Base-by-base conservation (phyloP, 2,113 vertebrate species). In the Sinocyclocheilus maitianheensis region DNA sequence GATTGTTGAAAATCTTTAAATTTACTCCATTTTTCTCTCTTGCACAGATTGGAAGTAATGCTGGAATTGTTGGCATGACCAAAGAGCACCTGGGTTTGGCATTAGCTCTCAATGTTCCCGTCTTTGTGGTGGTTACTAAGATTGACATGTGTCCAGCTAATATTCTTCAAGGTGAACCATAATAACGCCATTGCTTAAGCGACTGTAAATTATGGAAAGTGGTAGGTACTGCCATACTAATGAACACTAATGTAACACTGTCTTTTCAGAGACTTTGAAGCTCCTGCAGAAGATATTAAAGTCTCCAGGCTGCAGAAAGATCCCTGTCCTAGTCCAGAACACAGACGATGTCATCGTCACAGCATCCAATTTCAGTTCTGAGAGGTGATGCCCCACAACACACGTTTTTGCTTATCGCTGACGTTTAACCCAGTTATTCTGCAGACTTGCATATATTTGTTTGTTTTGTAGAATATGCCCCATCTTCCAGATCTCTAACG, bases 91-190 rank as follows among this genome's bases (percentile, higher is more conserved):
- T 99, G 91, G 98, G 98, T 63, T 93, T 99, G 91, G 98, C 98
- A 0, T 91, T 99, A 90, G 98, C 98, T 13, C 97, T 99, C 86
- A 99, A 97, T 0, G 98, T 99, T 76, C 98, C 98, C 0, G 98
- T 99, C 86, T 99, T 99, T 90, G 98, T 99, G 58, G 98, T 99
- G 89, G 98, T 99, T 88, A 99, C 98, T 88, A 99, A 99, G 94
- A 99, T 99, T 24, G 98, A 99, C 92, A 99, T 99, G 98, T 99
- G 98, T 93, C 98, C 98, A 40, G 96, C 98, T 90, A 99, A 99
- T 90, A 99, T 99, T 91, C 93, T 99, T 51, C 98, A 99, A 96
- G 98, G 98, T 99, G 87, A 95, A 91, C 81, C 20, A 20, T 86
- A 77, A 78, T 14, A 48, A 87, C 83, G 76, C 83, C 58, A 16